Evolutionary conservation across 2,888 invertebrate species (phyloP), one percentile per base, ranked within the genome.

Genomic region (Coremacera marginata): DNA sequence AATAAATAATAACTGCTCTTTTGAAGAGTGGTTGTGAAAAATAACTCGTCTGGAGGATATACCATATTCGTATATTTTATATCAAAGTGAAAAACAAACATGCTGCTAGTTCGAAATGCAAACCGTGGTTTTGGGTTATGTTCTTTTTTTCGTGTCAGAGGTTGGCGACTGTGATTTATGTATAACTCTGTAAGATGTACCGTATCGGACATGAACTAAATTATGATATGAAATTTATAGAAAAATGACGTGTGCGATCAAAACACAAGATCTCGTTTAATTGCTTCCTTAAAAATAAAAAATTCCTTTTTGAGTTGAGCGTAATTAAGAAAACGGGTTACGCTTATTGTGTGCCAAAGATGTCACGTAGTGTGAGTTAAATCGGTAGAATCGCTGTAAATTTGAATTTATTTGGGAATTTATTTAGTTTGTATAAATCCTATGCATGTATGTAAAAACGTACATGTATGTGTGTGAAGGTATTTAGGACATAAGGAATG

Each of bases 201-300:
- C 16, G 11, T 63, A n/a, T n/a, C 16, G 8, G 22, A 0, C 34
- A 16, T 25, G 67, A 31, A 19, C 19, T 27, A 55, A 55, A 70
- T 70, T 74, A 74, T 74, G 74, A 74, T 55, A 63, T 62, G 52
- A 9, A 74, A 31, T 22, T 49, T 52, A 65, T 74, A 27, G 27
- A 73, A 73, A 65, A 65, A 65, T 65, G 74, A 74, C 74, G 65
- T 31, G 65, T 34, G 65, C 74, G 62, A 74, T 74, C 74, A 74
- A 63, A 74, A 74, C 74, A 74, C 22, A 27, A 16, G 63, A n/a
- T 31, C 27, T 55, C 16, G 37, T 7, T 51, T 52, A 62, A 74
- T 65, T 51, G 34, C 65, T 25, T n/a, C n/a, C n/a, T n/a, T n/a
- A n/a, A n/a, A n/a, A n/a, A n/a, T n/a, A n/a, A 11, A 27, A 25